phyloP scores from a whole-genome alignment of 2,888 invertebrate genomes.

The Parnassius mnemosyne region DNA sequence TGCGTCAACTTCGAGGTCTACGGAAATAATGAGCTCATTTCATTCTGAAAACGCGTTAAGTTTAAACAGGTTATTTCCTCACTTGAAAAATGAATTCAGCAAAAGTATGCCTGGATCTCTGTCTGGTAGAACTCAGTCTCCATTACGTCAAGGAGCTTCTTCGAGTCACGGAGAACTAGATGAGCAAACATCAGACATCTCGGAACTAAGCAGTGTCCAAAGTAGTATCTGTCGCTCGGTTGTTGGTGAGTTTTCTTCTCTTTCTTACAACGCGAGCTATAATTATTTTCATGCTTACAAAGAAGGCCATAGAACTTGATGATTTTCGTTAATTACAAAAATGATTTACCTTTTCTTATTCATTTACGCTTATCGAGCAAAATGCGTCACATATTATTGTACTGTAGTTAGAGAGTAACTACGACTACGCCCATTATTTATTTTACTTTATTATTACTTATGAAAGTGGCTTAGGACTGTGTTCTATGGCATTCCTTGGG shows the following conservation, averaged over 20 bases:
- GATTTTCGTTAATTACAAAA: no score
- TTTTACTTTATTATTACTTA: no score
- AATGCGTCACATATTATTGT: no score
- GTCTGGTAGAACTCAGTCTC: constrained; percentile 53
- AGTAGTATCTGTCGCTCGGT: constrained; percentile 81
- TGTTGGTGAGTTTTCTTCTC: constrained; percentile 55
- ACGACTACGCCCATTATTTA: no score
- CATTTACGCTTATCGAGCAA: no score
- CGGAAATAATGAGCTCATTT: constrained; percentile 81
- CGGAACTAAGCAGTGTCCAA: constrained; percentile 78
- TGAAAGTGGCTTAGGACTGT: no score
- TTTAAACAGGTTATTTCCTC: constrained; percentile 82
- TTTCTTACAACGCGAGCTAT: background rate
- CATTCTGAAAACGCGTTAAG: constrained; percentile 79
- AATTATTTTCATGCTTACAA: no score
- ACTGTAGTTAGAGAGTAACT: no score
- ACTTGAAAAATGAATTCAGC: constrained; percentile 75
- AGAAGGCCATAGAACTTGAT: no score
- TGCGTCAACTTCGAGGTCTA: constrained; percentile 81
- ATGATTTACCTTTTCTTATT: no score
- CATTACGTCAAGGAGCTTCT: constrained; percentile 44
- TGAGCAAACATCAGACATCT: constrained; percentile 75
- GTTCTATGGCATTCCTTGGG: no score
- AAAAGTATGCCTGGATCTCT: constrained; percentile 69
- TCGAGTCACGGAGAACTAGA: constrained; percentile 61